phyloP scores from a whole-genome alignment of 1,140 invertebrate species.

The Galendromus occidentalis region DNA sequence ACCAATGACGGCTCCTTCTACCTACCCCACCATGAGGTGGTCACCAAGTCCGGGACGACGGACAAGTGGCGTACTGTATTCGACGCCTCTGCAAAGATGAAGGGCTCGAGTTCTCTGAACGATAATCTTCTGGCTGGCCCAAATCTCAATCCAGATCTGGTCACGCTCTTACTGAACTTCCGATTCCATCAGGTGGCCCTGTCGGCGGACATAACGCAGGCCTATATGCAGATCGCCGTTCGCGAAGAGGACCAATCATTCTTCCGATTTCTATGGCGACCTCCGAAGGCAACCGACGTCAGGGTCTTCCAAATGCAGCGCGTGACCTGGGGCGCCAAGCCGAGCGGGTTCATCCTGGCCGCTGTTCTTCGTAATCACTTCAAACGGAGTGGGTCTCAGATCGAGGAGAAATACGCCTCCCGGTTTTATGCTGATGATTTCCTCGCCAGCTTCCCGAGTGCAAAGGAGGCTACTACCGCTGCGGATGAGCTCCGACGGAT shows the following conservation, averaged over 20 bases:
- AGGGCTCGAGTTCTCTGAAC: constrained; percentile 13
- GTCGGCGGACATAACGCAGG: constrained; percentile 15
- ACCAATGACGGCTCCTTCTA: too few relatives aligned
- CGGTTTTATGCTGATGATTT: too few relatives aligned
- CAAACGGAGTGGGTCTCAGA: too few relatives aligned
- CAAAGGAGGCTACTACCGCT: too few relatives aligned
- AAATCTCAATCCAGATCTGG: constrained; percentile 7
- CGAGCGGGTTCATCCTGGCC: constrained; percentile 13
- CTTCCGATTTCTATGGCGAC: constrained; percentile 12
- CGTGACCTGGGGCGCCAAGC: constrained; percentile 15
- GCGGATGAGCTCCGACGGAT: too few relatives aligned
- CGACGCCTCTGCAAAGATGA: constrained; percentile 18
- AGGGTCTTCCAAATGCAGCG: constrained; percentile 12
- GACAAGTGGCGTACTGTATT: constrained; percentile 21
- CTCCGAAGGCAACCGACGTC: background rate
- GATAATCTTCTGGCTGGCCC: constrained; percentile 16
- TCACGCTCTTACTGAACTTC: constrained; percentile 13
- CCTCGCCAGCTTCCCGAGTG: too few relatives aligned
- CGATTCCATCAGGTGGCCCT: background rate
- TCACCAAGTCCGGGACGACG: constrained; percentile 18
- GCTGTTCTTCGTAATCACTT: constrained; percentile 15
- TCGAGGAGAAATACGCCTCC: too few relatives aligned
- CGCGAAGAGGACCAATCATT: constrained; percentile 9
- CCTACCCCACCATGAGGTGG: constrained; percentile 21
- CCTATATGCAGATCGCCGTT: constrained; percentile 15